Evolutionary conservation across 2,113 vertebrate species (phyloP).

Genomic region (Eudyptes chrysolophus): DNA sequence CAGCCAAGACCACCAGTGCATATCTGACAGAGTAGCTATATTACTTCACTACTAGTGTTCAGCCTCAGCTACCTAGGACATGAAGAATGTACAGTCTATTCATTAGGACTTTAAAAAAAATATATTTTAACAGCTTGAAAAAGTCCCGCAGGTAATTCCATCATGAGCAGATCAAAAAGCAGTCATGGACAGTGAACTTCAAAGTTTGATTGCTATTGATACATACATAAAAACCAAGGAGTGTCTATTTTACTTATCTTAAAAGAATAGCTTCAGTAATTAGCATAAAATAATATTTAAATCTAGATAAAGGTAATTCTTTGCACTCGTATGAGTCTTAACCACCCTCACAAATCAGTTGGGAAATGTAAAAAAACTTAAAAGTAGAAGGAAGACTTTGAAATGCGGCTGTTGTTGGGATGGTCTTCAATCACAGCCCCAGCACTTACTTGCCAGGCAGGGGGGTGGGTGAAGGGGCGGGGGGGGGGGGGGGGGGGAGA

Average conservation of each 20-base stretch:
- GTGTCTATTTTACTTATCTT: neutral
- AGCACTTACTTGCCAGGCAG: neutral
- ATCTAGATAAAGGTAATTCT: neutral
- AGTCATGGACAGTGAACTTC: neutral
- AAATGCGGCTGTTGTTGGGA: neutral
- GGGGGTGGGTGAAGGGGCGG: no score
- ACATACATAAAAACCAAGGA: neutral
- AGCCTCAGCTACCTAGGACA: neutral
- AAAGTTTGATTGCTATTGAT: neutral
- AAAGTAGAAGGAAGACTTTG: neutral
- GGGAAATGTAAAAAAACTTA: neutral
- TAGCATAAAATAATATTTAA: slow-evolving; percentile 15
- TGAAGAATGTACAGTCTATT: neutral
- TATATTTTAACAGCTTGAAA: neutral
- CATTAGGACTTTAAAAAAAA: neutral
- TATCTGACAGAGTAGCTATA: neutral
- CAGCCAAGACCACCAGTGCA: neutral
- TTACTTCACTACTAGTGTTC: neutral
- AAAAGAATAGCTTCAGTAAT: neutral
- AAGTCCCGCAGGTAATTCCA: neutral
- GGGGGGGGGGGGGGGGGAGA: neutral
- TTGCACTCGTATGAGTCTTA: neutral
- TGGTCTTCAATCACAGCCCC: neutral
- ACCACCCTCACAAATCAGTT: neutral
- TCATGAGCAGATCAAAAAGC: neutral